Conservation (phyloP, 92 coral and sea anemone species). For the Palythoa grandiflora region DNA sequence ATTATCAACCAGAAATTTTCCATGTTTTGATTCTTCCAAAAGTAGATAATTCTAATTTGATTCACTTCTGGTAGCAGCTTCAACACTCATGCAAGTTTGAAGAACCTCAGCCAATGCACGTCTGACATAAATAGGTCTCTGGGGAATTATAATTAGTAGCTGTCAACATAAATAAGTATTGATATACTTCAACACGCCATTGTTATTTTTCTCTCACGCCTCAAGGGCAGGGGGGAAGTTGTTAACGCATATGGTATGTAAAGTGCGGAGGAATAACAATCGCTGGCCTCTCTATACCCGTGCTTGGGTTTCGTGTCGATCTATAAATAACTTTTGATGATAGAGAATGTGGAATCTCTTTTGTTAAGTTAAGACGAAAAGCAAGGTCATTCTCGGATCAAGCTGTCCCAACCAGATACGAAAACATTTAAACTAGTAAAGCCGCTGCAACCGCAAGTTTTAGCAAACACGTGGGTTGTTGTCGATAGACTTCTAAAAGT, state of each 20-base stretch:
- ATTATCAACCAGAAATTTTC: slow-evolving; percentile 6
- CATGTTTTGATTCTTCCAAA: slow-evolving; percentile 8
- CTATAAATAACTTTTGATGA: not conserved
- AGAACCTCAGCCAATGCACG: not conserved
- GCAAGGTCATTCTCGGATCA: not conserved
- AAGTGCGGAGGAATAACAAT: not conserved
- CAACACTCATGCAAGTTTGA: not conserved
- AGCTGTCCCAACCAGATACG: not conserved
- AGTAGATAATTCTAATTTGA: not conserved
- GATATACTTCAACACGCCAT: slow-evolving; percentile 31
- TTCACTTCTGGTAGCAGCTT: not conserved
- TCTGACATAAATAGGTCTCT: slow-evolving; percentile 23
- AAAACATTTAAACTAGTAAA: not conserved
- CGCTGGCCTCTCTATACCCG: not conserved
- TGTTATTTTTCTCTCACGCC: slow-evolving; percentile 4
- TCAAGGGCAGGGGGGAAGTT: slow-evolving; percentile 23
- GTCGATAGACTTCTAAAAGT: not conserved
- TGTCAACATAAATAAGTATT: slow-evolving; percentile 27
- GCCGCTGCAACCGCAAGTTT: not conserved
- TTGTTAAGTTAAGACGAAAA: not conserved
- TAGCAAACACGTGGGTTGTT: not conserved
- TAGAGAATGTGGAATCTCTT: not conserved
- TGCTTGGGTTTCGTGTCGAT: not conserved
- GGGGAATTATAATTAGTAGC: slow-evolving; percentile 13
- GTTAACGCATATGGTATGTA: not conserved